Evolutionary conservation across 2,797 vertebrate genomes (phyloP).

Genomic region (Hipposideros larvatus): DNA sequence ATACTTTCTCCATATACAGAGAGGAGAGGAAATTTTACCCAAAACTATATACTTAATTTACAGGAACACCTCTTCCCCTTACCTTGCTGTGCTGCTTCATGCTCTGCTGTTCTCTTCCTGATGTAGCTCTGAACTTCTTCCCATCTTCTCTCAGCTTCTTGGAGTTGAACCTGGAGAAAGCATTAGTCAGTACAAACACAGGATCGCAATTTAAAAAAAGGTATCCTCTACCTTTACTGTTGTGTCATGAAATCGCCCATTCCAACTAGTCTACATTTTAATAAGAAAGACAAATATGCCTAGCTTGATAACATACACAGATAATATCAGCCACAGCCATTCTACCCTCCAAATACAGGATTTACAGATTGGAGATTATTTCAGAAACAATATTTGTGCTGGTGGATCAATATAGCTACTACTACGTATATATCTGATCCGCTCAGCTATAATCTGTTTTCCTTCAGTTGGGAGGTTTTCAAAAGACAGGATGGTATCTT

Average conservation of each 20-base stretch:
- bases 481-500: conserved; percentile 31
- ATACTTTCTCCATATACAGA: conserved; percentile 10
- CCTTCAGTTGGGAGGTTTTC: neutral
- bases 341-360: neutral
- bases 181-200: conserved; percentile 32
- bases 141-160: conserved; percentile 96
- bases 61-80: neutral
- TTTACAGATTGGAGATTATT: neutral
- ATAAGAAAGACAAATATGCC: neutral
- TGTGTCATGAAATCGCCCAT: neutral
- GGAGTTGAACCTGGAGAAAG: conserved; percentile 92
- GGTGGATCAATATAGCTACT: neutral
- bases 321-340: neutral
- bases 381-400: conserved; percentile 12
- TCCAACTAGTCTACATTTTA: neutral
- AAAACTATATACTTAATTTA: neutral
- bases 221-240: neutral
- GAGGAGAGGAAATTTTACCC: neutral
- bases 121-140: conserved; percentile 97
- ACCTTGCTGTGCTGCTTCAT: conserved; percentile 97
- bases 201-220: conserved; percentile 14
- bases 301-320: neutral
- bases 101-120: conserved; percentile 94
- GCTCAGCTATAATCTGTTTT: conserved; percentile 23
- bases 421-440: neutral